phyloP scores from a whole-genome alignment of 2,113 vertebrate genomes.

The Epinephelus cyanopodus region DNA sequence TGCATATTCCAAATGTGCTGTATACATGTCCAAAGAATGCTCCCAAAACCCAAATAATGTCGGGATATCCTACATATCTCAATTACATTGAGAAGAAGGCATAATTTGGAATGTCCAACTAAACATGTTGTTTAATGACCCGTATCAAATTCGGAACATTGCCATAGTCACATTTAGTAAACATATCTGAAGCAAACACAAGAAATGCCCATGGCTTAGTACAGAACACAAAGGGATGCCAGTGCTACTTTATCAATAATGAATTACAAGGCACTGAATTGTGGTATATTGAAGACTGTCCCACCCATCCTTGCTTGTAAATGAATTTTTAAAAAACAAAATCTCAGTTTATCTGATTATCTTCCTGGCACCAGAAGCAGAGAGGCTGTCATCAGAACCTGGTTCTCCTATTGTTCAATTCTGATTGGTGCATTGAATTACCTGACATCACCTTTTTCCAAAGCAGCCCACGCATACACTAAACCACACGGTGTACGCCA shows the following conservation, averaged over 20 bases:
- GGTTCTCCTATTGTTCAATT: background rate
- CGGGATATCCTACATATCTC: too few relatives aligned
- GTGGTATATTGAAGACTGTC: background rate
- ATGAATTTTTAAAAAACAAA: background rate
- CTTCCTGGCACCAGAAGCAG: background rate
- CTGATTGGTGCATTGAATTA: background rate
- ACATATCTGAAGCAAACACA: background rate
- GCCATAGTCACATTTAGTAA: too few relatives aligned
- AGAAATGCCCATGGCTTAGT: background rate
- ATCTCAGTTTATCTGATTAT: background rate
- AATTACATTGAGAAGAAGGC: too few relatives aligned
- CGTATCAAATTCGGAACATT: too few relatives aligned
- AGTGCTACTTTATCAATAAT: background rate
- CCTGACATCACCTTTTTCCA: background rate
- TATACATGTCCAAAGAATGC: too few relatives aligned
- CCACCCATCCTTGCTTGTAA: background rate
- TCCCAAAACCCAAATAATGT: too few relatives aligned
- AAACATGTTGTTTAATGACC: too few relatives aligned
- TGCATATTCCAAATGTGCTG: too few relatives aligned
- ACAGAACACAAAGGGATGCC: background rate
- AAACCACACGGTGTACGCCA: background rate
- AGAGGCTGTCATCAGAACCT: background rate
- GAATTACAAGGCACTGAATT: background rate
- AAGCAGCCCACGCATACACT: background rate
- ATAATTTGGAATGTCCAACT: too few relatives aligned